Conservation (phyloP, 2,113 vertebrate genomes). For the Cyphomyrus discorhynchus region DNA sequence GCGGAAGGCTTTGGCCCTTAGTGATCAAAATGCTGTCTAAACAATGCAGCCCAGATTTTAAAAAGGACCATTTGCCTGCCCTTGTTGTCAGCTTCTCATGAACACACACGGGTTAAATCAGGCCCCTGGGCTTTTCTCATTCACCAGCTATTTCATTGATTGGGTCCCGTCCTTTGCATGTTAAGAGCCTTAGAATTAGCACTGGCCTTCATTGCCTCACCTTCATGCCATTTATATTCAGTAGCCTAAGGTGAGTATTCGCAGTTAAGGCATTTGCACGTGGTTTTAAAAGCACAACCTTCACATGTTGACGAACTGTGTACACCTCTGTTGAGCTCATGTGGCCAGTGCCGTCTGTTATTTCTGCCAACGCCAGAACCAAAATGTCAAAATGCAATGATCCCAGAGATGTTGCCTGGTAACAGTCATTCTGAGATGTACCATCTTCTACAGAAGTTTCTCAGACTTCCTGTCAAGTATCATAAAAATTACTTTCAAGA, state of each 20-base stretch:
- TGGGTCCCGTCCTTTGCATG: neutral
- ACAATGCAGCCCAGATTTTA: neutral
- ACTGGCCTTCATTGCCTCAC: neutral
- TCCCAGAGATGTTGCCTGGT: neutral
- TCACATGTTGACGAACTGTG: neutral
- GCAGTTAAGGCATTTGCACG: neutral
- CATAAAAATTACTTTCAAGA: neutral
- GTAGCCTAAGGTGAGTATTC: neutral
- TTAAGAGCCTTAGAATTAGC: neutral
- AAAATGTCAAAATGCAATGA: neutral
- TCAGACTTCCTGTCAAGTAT: neutral
- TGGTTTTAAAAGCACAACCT: neutral
- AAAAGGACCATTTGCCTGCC: neutral
- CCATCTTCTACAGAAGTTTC: neutral
- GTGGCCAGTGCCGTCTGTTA: neutral
- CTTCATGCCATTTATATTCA: neutral
- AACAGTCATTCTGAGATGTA: neutral
- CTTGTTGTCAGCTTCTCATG: neutral
- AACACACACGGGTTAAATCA: neutral
- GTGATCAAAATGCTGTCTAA: neutral
- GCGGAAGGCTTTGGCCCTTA: neutral
- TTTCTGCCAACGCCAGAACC: neutral
- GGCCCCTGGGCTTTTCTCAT: neutral
- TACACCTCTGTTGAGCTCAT: neutral
- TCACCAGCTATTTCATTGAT: neutral